Base-by-base conservation (phyloP, 2,113 vertebrate species). In the Bubo bubo region DNA sequence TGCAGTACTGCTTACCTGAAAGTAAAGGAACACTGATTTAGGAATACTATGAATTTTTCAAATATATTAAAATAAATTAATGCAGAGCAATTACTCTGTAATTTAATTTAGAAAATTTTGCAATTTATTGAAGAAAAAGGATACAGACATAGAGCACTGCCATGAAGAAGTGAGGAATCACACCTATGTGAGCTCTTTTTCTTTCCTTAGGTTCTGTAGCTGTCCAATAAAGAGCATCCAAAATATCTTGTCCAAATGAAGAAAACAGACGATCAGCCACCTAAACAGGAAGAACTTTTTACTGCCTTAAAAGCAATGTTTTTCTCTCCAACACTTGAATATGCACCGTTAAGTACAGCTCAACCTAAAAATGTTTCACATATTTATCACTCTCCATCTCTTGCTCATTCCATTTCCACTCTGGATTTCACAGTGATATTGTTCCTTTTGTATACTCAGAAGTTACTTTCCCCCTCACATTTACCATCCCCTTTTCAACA, bases 81-180 rank as follows among this genome's bases (percentile, higher is more conserved):
- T 34, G 22, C 19, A 73, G 9, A 93, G 16, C 6, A 86, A 64
- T 58, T 71, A 56, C 9, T 43, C 4, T 1, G 1, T 14, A 28
- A 68, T 32, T 90, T 52, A 28, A 32, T 37, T 53, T 6, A 24
- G 5, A 66, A 79, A 49, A 68, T 45, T 23, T 23, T 53, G 37
- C 8, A 64, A 52, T 20, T 67, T 74, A 27, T 58, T 58, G 75
- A 86, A 79, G 32, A 67, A 47, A 88, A 98, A 99, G 99, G 99
- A 99, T 99, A 99, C 99, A 99, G 97, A 99, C 99, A 96, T 99
- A 99, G 32, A 99, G 98, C 72, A 99, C 99, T 1, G 99, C 99
- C 99, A 99, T 99, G 86, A 99, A 88, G 87, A 99, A 99, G 97
- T 99, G 99, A 82, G 99, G 99, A 64, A 99, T 99, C 96, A 99